Percentiles rank a stretch among this genome's conserved stretches.
Conservation (phyloP, 2,113 vertebrate genomes). For the Psilopogon haemacephalus region DNA sequence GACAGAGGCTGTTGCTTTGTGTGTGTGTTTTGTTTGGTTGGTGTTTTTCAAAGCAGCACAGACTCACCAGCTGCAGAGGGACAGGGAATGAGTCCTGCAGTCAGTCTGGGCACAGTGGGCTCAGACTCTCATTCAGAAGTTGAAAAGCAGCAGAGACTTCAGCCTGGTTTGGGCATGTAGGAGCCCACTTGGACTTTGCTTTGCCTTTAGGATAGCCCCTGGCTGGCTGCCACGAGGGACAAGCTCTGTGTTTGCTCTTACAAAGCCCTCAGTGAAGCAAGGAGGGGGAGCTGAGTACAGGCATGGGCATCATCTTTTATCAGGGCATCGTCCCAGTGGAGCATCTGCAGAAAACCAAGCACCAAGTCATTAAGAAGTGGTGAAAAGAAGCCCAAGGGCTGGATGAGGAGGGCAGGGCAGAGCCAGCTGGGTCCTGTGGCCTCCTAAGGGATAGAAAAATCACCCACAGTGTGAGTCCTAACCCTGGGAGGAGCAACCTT, state of each 20-base stretch:
- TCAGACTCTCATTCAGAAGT: background rate
- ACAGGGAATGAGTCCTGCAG: background rate
- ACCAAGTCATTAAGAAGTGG: rapidly evolving
- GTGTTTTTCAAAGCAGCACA: background rate
- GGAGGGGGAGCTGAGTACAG: background rate
- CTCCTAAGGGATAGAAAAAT: background rate
- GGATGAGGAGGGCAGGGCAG: background rate
- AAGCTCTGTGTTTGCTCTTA: background rate
- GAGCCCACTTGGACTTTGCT: background rate
- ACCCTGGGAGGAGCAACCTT: background rate
- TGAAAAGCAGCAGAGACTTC: background rate
- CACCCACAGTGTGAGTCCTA: background rate
- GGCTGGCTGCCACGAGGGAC: background rate
- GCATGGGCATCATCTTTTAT: background rate
- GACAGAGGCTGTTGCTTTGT: background rate
- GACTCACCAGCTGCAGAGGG: background rate
- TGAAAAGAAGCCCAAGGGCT: background rate
- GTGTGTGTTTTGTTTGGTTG: background rate
- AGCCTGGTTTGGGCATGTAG: background rate
- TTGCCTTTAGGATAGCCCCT: background rate
- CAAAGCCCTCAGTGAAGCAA: background rate
- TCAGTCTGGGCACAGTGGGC: background rate
- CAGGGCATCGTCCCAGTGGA: background rate
- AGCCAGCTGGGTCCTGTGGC: background rate
- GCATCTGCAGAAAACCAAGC: background rate